These are phyloP conservation scores for Pyrrhia umbra DNA, from an alignment of 2,888 invertebrate species.

Conservation along the genomic window DNA sequence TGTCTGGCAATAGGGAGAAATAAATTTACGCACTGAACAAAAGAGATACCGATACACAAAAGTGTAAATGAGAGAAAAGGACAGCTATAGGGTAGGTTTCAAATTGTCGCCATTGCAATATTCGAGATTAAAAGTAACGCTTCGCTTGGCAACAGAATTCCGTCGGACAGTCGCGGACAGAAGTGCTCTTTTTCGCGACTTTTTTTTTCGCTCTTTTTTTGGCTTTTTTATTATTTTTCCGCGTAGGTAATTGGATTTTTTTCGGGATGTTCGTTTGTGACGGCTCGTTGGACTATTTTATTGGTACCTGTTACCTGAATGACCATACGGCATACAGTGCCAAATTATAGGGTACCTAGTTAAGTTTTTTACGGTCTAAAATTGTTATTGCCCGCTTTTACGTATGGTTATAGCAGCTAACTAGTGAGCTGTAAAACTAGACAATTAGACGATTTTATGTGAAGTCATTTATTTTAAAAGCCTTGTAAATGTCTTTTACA, in stretches of 20 bases:
- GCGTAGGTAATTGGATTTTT: conserved; percentile 64
- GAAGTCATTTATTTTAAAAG: not conserved
- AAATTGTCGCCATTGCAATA: conserved; percentile 87
- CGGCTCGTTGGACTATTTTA: conserved; percentile 61
- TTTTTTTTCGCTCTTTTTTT: conserved; percentile 30
- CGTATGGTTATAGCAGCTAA: conserved; percentile 26
- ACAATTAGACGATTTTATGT: conserved; percentile 10
- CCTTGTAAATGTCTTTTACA: not conserved
- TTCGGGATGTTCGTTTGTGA: conserved; percentile 59
- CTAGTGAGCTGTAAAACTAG: conserved; percentile 11
- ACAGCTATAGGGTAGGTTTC: conserved; percentile 71
- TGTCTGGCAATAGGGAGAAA: conserved; percentile 62
- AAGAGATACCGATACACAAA: conserved; percentile 46
- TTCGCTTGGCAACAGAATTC: conserved; percentile 82
- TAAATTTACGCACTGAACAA: conserved; percentile 63
- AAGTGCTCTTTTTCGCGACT: conserved; percentile 60
- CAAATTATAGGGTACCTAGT: conserved; percentile 55
- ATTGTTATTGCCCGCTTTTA: conserved; percentile 36
- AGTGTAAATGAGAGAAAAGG: conserved; percentile 54
- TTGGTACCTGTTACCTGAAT: conserved; percentile 56
- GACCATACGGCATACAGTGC: conserved; percentile 43
- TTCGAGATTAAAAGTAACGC: conserved; percentile 89
- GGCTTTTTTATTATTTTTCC: conserved; percentile 63
- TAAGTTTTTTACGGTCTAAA: conserved; percentile 35
- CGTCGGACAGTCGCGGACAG: conserved; percentile 70